Evolutionary conservation across 2,888 invertebrate genomes (phyloP).

Genomic region (Latheticus oryzae): DNA sequence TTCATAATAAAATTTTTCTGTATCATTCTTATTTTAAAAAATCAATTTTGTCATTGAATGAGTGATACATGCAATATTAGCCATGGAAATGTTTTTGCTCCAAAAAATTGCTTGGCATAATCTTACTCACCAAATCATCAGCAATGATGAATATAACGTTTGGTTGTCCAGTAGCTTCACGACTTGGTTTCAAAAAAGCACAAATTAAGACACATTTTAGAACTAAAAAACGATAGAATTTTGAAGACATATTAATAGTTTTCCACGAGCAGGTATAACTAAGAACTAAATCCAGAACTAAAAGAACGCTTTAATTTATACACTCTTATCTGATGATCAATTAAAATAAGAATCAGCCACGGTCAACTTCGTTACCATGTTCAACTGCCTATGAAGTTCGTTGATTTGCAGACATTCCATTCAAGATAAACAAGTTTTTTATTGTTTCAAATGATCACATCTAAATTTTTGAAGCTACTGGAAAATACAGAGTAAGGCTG

Average conservation of each 20-base stretch:
- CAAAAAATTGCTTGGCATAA: no score
- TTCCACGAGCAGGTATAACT: not conserved
- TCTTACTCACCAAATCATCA: conserved; percentile 56
- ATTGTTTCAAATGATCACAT: conserved; percentile 24
- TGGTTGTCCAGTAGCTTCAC: conserved; percentile 50
- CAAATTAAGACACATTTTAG: conserved; percentile 19
- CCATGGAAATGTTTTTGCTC: no score
- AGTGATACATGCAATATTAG: no score
- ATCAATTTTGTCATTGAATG: no score
- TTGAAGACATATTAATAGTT: conserved; percentile 5
- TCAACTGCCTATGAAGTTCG: conserved; percentile 57
- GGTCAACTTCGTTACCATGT: conserved; percentile 55
- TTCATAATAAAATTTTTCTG: no score
- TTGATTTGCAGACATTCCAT: conserved; percentile 48
- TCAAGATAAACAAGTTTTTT: conserved; percentile 43
- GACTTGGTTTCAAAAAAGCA: not conserved
- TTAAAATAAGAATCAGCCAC: conserved; percentile 48
- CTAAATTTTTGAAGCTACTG: conserved; percentile 8
- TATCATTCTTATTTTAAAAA: no score
- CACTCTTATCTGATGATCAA: conserved; percentile 50
- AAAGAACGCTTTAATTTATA: conserved; percentile 41
- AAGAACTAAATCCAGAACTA: conserved; percentile 31
- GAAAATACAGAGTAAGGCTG: not conserved
- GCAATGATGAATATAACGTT: conserved; percentile 55
- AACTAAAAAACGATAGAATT: conserved; percentile 5